Percentiles rank a stretch among this genome's conserved stretches.
These are phyloP conservation scores for Emys orbicularis DNA, from an alignment of 2,797 vertebrate genomes.

Conservation along the genomic window DNA sequence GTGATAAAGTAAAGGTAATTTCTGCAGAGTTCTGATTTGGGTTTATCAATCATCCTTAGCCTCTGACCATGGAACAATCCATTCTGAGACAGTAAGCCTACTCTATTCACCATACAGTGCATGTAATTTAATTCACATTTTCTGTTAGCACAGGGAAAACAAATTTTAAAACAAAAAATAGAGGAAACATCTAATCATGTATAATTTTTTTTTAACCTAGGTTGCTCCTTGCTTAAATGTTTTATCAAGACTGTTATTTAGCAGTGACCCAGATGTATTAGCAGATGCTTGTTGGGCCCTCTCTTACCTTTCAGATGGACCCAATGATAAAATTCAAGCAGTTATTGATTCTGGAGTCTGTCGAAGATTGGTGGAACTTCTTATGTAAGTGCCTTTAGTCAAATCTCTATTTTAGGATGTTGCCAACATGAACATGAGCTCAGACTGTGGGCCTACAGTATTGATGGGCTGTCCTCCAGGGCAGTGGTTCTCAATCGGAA, in stretches of 20 bases:
- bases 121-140: neutral
- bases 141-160: neutral
- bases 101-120: neutral
- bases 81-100: neutral
- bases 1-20: neutral
- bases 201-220: slow-evolving; percentile 77
- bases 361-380: slow-evolving; percentile 91
- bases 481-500: no score
- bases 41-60: neutral
- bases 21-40: neutral
- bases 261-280: slow-evolving; percentile 91
- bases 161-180: neutral
- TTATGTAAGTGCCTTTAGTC: slow-evolving; percentile 86
- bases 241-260: slow-evolving; percentile 90
- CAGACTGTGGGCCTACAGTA: neutral
- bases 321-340: slow-evolving; percentile 94
- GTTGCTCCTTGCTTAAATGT: slow-evolving; percentile 93
- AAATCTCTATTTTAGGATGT: neutral
- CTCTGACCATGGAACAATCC: neutral
- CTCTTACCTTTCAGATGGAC: slow-evolving; percentile 93
- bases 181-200: neutral
- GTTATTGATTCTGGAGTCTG: slow-evolving; percentile 95
- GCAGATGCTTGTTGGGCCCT: slow-evolving; percentile 95
- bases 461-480: neutral
- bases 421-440: neutral